Evolutionary conservation across 2,113 vertebrate genomes (phyloP).

Genomic region (Actenoides hombroni): DNA sequence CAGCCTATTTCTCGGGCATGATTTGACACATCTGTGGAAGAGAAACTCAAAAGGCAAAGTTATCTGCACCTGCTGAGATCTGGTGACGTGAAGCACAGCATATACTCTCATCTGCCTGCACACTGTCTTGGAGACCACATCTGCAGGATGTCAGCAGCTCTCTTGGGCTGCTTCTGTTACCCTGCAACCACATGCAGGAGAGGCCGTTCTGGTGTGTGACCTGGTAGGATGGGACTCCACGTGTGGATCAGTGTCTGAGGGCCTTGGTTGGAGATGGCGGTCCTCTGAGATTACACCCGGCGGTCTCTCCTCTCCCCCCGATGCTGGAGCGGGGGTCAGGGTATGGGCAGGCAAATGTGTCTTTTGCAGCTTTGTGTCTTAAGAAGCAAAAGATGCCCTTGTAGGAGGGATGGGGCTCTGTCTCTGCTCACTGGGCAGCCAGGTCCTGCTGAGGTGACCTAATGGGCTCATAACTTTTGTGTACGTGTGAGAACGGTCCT

Average conservation of each 20-base stretch:
- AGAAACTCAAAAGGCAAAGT: neutral
- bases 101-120: too few species aligned
- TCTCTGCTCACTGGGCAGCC: neutral
- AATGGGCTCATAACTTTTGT: neutral
- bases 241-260: neutral
- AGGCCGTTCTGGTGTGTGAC: neutral
- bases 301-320: neutral
- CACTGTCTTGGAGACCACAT: neutral
- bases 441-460: neutral
- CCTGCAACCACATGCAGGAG: neutral
- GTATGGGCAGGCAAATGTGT: fast-evolving
- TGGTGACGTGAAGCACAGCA: fast-evolving
- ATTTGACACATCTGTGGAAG: neutral
- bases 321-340: neutral
- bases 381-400: neutral
- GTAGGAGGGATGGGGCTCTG: neutral
- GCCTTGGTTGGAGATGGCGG: neutral
- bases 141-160: neutral
- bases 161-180: neutral
- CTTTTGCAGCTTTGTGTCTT: neutral
- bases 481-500: neutral
- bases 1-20: neutral
- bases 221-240: neutral
- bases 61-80: neutral
- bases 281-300: neutral